Percentiles rank a stretch among this genome's conserved stretches.
These are phyloP conservation scores for Crypturellus undulatus DNA, from an alignment of 2,113 vertebrate genomes.

Conservation along the genomic window DNA sequence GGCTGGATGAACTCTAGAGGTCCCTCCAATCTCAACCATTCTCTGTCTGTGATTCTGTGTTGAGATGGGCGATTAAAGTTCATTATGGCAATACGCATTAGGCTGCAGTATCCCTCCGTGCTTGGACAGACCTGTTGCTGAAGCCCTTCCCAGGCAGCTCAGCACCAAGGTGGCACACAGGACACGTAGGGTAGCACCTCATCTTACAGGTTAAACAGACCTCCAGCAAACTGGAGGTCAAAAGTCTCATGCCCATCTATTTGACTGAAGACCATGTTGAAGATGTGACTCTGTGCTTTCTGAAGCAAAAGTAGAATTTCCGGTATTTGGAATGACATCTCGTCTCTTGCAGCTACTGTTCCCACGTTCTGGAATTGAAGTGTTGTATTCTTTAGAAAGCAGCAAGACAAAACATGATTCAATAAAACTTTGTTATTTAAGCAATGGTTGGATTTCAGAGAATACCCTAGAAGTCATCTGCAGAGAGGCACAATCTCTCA, in stretches of 20 bases:
- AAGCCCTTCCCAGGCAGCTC: not conserved
- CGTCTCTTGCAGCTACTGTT: not conserved
- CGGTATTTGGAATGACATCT: not conserved
- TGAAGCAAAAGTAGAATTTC: not conserved
- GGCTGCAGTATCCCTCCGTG: not conserved
- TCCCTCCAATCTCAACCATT: no score
- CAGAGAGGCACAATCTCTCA: not conserved
- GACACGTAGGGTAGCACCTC: not conserved
- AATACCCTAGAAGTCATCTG: not conserved
- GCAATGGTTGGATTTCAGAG: conserved; percentile 13
- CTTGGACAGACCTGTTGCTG: not conserved
- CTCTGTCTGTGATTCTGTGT: no score
- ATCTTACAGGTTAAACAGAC: not conserved
- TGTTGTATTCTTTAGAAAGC: not conserved
- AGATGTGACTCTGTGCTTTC: not conserved
- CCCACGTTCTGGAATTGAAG: not conserved
- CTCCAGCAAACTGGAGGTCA: not conserved
- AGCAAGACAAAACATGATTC: conserved; percentile 9
- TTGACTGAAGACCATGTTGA: not conserved
- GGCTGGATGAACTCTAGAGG: no score
- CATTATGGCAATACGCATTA: not conserved
- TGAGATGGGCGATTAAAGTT: not conserved
- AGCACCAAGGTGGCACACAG: not conserved
- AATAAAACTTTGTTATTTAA: conserved; percentile 56
- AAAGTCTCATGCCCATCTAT: not conserved